Percentiles rank a stretch among this genome's conserved stretches.
These are phyloP conservation scores for Hanleya hanleyi DNA, from an alignment of 2,888 invertebrate genomes.

Conservation along the genomic window DNA sequence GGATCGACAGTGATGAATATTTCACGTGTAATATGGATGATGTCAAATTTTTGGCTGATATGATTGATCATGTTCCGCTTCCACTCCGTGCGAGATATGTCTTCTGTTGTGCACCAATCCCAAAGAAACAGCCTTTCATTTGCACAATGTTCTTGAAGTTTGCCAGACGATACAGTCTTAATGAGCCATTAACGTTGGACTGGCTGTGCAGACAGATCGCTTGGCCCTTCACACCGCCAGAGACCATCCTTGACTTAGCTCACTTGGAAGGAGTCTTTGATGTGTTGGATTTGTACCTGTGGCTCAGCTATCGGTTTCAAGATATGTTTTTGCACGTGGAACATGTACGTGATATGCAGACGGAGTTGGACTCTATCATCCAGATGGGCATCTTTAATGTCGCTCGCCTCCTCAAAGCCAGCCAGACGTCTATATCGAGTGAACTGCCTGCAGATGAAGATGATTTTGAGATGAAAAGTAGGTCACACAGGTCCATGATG, in stretches of 20 bases:
- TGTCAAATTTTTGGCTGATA: conserved; percentile 96
- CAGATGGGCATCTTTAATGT: conserved; percentile 91
- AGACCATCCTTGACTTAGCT: conserved; percentile 89
- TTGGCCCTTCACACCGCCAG: conserved; percentile 90
- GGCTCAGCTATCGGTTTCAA: conserved; percentile 95
- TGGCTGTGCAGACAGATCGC: conserved; percentile 90
- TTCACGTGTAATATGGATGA: conserved; percentile 98
- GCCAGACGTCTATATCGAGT: conserved; percentile 37
- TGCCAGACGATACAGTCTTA: conserved; percentile 91
- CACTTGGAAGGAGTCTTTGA: conserved; percentile 96
- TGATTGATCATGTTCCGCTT: conserved; percentile 94
- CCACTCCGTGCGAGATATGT: conserved; percentile 91
- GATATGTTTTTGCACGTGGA: conserved; percentile 91
- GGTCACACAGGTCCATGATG: background rate
- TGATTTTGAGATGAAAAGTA: conserved; percentile 36
- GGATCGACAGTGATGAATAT: conserved; percentile 89
- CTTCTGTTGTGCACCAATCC: conserved; percentile 98
- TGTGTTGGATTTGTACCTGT: conserved; percentile 95
- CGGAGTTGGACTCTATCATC: conserved; percentile 90
- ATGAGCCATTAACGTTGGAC: conserved; percentile 88
- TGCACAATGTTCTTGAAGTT: conserved; percentile 97
- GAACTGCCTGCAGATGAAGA: conserved; percentile 45
- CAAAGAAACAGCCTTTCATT: conserved; percentile 92
- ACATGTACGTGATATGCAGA: conserved; percentile 87
- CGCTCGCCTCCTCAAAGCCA: conserved; percentile 50